A percentile compares a stretch with the other conserved stretches of the same genome.
Conservation (phyloP, 2,797 vertebrate genomes). For the Apodemus agrarius region DNA sequence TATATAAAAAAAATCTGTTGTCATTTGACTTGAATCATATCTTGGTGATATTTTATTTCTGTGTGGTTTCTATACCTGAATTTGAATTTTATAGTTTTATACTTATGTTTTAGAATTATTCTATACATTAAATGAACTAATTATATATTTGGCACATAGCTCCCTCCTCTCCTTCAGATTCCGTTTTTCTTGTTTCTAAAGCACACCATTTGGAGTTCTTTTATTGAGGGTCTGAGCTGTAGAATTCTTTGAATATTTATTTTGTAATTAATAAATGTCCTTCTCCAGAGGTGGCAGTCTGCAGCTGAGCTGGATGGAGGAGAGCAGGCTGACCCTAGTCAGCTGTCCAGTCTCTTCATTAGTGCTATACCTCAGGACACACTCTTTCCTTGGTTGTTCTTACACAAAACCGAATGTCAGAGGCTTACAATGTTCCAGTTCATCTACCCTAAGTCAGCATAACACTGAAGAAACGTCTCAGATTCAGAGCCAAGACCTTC, state of each 20-base stretch:
- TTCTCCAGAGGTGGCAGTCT: not conserved
- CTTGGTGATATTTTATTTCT: not conserved
- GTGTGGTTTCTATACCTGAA: not conserved
- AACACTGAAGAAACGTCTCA: not conserved
- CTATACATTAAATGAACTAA: not conserved
- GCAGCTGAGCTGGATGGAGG: not conserved
- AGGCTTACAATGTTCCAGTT: not conserved
- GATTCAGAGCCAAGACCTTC: not conserved
- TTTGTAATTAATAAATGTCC: not conserved
- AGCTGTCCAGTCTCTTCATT: not conserved
- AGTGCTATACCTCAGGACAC: not conserved
- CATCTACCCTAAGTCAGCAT: not conserved
- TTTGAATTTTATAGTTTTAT: conserved; percentile 13
- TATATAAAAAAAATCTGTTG: not conserved
- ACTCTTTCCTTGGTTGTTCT: not conserved
- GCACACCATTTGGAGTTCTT: conserved; percentile 5
- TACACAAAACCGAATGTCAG: not conserved
- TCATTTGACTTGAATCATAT: not conserved
- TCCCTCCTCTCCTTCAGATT: not conserved
- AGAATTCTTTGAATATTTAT: not conserved
- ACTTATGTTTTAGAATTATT: not conserved
- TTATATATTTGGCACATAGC: not conserved
- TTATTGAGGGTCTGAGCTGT: not conserved
- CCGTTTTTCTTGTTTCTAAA: conserved; percentile 10
- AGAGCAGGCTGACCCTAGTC: not conserved